These are phyloP conservation scores for Bos indicus DNA, from an alignment of 2,113 vertebrate species.

Conservation along the genomic window DNA sequence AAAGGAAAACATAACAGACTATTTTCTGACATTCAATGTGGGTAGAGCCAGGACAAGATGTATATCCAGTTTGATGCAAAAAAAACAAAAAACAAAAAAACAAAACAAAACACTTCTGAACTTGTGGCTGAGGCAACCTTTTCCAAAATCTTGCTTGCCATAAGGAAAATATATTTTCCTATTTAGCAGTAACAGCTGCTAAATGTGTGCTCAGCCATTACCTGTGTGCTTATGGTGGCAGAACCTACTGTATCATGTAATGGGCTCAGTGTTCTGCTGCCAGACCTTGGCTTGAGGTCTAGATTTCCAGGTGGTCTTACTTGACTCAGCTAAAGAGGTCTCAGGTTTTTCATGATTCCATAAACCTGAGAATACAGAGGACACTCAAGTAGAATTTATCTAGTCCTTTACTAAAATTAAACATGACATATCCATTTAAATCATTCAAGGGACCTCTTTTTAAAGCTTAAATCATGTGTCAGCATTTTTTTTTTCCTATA, in stretches of 20 bases:
- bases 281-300: background rate
- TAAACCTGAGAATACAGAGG: background rate
- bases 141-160: conserved; percentile 3
- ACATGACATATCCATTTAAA: background rate
- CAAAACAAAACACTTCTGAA: background rate
- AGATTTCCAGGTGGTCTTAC: background rate
- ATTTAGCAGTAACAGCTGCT: background rate
- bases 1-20: background rate
- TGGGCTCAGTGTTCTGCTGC: background rate
- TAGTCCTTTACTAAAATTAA: background rate
- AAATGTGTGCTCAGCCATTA: background rate
- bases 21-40: background rate
- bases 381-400: background rate
- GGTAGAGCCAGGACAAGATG: background rate
- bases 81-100: background rate
- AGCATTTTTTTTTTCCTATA: background rate
- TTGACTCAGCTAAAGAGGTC: background rate
- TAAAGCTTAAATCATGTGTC: background rate
- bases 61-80: background rate
- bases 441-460: background rate
- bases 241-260: background rate
- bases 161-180: background rate
- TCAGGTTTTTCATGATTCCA: background rate
- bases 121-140: conserved; percentile 8
- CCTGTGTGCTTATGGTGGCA: background rate